Evolutionary conservation across 2,888 invertebrate genomes (phyloP), one percentile per base, ranked within the genome.

Genomic region (Ichneumoninae sp.): DNA sequence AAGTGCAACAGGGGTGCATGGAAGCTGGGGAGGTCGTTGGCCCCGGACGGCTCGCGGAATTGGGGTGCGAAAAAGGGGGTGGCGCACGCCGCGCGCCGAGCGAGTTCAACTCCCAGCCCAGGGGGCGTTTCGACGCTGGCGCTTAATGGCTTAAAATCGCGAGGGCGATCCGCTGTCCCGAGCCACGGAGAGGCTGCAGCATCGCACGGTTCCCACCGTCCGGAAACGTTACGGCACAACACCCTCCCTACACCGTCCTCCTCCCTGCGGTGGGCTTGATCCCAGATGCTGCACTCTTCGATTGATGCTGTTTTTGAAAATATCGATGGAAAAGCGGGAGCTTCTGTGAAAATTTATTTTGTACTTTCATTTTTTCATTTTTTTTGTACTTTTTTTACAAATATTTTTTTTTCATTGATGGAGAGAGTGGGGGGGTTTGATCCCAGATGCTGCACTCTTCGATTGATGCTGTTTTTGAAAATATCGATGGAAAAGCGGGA

Each of bases 1-100:
- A 93, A 93, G 89, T 74, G 86, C 90, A 93, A 81, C 91, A 93
- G 93, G 93, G 85, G 79, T 85, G 52, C 89, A 93, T 91, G 87
- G 87, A 10, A 7, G 19, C 26, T 3, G 65, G 83, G 85, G 92
- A 93, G 92, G 91, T 92, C 65, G 87, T 71, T 75, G 74, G 85
- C 44, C 85, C 63, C 22, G 47, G 70, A 76, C 75, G 88, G 89
- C 89, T 89, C 90, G 82, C 82, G 74, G 77, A 88, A 87, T 88
- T 87, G 87, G 89, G 89, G 86, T 83, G 87, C 88, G 87, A 89
- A 89, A 89, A 89, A 88, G 84, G 91, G 91, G 91, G 89, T 89
- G 89, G 89, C 87, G 87, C 87, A 54, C 76, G 76, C 44, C 82
- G 44, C 71, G 69, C 76, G 79, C 68, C 71, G 76, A 66, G 83